These are phyloP conservation scores for Xenus cinereus DNA, from an alignment of 2,113 vertebrate genomes.

Conservation along the genomic window DNA sequence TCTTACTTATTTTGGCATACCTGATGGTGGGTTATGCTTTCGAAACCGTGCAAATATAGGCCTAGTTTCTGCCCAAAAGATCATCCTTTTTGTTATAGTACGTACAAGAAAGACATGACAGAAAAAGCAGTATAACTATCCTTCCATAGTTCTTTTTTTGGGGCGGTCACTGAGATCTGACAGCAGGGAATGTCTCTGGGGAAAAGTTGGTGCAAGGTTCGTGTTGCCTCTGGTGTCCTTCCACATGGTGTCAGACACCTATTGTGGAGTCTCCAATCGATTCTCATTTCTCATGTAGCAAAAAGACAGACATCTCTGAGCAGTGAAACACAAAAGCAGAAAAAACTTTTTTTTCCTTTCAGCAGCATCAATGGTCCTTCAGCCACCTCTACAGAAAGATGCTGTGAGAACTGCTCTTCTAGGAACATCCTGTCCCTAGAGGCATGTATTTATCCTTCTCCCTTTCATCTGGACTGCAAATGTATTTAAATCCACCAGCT, in stretches of 20 bases:
- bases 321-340: not conserved
- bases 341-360: not conserved
- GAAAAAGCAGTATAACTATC: not conserved
- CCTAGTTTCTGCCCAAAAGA: not conserved
- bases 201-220: not conserved
- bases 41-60: not conserved
- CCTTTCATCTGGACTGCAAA: not conserved
- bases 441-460: not conserved
- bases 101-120: not conserved
- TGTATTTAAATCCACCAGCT: not conserved
- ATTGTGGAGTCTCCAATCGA: not conserved
- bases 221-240: not conserved
- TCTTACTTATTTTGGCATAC: not conserved
- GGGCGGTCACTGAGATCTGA: not conserved
- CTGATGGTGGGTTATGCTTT: not conserved
- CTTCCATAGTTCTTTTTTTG: not conserved
- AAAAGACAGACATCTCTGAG: not conserved
- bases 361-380: not conserved
- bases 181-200: not conserved
- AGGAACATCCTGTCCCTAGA: not conserved
- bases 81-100: not conserved
- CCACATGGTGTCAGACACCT: not conserved
- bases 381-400: not conserved
- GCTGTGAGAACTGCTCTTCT: not conserved
- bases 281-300: not conserved